These are phyloP conservation scores for Vombatus ursinus DNA, from an alignment of 2,113 vertebrate genomes.

Conservation along the genomic window DNA sequence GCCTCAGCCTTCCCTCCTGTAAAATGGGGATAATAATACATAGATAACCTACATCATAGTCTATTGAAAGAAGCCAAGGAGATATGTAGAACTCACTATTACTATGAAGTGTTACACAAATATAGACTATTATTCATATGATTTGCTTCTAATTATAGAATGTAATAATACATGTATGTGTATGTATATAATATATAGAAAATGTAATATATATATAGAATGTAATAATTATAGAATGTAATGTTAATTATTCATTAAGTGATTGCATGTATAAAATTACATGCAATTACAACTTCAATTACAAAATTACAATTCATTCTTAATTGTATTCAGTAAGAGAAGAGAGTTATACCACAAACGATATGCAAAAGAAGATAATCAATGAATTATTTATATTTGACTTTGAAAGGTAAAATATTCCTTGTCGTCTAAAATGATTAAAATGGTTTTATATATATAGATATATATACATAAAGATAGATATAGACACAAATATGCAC, in stretches of 20 bases:
- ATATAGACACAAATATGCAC: background rate
- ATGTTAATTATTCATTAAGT: too few species aligned
- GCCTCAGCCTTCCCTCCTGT: background rate
- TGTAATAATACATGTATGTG: too few species aligned
- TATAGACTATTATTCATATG: background rate
- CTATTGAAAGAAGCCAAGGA: background rate
- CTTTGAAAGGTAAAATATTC: background rate
- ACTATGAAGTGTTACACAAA: background rate
- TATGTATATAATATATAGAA: too few species aligned
- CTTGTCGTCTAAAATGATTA: background rate
- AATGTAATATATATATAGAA: too few species aligned
- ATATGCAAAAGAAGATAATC: background rate
- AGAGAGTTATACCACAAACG: background rate
- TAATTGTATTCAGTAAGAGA: background rate
- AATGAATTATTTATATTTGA: background rate
- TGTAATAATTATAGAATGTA: too few species aligned
- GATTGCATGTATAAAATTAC: too few species aligned
- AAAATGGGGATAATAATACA: background rate
- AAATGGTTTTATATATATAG: background rate
- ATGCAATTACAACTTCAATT: too few species aligned
- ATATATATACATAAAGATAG: background rate
- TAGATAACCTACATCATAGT: background rate
- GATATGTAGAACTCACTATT: background rate
- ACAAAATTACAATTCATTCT: background rate
- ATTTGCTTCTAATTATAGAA: background rate